Conservation (phyloP, 2,888 invertebrate genomes). For the Athalia cordata region DNA sequence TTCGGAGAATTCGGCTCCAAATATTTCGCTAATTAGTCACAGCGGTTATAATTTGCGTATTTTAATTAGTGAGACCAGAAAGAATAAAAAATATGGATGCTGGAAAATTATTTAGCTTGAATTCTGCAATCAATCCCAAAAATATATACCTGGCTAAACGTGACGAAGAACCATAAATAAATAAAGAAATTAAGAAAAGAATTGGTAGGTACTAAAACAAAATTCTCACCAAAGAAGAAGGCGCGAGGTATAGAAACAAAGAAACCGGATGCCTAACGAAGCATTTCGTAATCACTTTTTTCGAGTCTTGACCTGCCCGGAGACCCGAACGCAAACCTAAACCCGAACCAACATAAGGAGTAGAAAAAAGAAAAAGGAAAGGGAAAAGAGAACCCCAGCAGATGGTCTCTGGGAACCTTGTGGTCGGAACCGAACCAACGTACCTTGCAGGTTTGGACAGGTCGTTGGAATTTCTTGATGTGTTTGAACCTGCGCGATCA, state of each 20-base stretch:
- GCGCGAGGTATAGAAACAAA: constrained; percentile 16
- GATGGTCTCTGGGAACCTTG: constrained; percentile 44
- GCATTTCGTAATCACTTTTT: constrained; percentile 33
- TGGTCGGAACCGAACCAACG: constrained; percentile 2
- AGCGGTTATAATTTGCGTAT: not conserved
- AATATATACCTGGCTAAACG: not conserved
- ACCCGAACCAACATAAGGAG: not conserved
- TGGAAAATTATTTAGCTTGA: no score
- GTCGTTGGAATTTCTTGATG: constrained; percentile 28
- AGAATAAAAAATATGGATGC: not conserved
- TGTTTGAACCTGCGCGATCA: constrained; percentile 33
- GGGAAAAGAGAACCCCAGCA: constrained; percentile 21
- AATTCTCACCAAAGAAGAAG: constrained; percentile 18
- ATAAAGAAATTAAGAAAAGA: not conserved
- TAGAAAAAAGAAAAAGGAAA: not conserved
- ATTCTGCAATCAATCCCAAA: not conserved
- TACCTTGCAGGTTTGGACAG: constrained; percentile 32
- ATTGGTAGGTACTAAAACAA: constrained; percentile 3
- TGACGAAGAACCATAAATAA: not conserved
- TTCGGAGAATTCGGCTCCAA: no score
- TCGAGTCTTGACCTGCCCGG: constrained; percentile 28
- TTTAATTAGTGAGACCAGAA: not conserved
- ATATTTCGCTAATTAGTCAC: no score
- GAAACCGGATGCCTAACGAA: constrained; percentile 43
- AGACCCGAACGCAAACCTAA: constrained; percentile 14